Evolutionary conservation across 92 coral and sea anemone species (phyloP).

Genomic region (Ricordea florida): DNA sequence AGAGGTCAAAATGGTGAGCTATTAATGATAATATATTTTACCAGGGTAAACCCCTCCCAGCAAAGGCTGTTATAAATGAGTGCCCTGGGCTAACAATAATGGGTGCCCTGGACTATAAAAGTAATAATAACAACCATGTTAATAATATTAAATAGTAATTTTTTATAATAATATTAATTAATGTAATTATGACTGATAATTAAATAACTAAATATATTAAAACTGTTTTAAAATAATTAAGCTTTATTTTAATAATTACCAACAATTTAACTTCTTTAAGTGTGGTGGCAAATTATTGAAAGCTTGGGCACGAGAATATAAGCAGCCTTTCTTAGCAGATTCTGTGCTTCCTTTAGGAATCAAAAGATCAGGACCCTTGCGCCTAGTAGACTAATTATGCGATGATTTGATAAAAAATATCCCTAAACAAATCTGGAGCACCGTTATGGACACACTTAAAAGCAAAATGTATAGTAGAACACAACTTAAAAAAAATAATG

Average conservation of each 20-base stretch:
- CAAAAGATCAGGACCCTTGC: background rate
- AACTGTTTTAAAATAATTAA: too few relatives aligned
- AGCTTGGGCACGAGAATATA: constrained; percentile 15
- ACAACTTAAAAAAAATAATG: background rate
- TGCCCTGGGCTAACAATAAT: too few relatives aligned
- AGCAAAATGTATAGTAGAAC: constrained; percentile 28
- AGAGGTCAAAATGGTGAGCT: constrained; percentile 93
- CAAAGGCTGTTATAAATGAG: background rate
- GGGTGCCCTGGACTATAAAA: too few relatives aligned
- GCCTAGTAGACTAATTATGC: constrained; percentile 18
- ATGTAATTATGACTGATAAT: too few relatives aligned
- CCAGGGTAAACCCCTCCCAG: background rate
- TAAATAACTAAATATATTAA: too few relatives aligned
- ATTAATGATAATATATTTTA: background rate
- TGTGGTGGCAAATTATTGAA: constrained; percentile 16
- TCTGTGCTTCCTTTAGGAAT: constrained; percentile 27
- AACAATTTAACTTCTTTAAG: background rate
- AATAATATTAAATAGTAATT: too few relatives aligned
- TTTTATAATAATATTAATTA: too few relatives aligned
- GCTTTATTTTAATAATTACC: background rate
- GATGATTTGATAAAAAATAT: constrained; percentile 25
- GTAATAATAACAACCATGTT: too few relatives aligned
- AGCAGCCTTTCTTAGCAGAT: constrained; percentile 53
- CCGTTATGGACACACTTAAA: constrained; percentile 9
- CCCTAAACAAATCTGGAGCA: constrained; percentile 31